Evolutionary conservation across 1,140 invertebrate species (phyloP).

Genomic region (Hetaerina americana): DNA sequence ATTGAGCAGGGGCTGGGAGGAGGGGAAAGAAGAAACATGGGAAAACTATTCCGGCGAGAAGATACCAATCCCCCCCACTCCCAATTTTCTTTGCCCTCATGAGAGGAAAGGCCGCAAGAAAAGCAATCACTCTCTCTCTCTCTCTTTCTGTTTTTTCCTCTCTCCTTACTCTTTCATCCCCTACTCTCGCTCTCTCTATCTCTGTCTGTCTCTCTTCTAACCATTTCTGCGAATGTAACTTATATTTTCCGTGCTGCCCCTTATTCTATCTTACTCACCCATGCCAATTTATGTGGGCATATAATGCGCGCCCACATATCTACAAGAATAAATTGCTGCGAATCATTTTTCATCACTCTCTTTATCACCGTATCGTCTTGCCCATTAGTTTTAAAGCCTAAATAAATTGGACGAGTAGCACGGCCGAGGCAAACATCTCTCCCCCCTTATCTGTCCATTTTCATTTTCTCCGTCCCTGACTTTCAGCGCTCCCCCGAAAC

Average conservation of each 20-base stretch:
- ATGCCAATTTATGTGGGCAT: no score
- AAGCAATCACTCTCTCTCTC: no score
- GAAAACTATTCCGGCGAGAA: not conserved
- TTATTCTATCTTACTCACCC: no score
- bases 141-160: no score
- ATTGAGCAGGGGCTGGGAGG: no score
- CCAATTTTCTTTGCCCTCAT: not conserved
- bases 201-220: not conserved
- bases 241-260: no score
- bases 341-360: not conserved
- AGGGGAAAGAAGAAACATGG: no score
- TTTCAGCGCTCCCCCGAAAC: not conserved
- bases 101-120: no score
- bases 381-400: not conserved
- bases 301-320: no score
- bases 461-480: not conserved
- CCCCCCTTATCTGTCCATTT: not conserved
- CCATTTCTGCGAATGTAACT: no score
- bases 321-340: not conserved
- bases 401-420: not conserved
- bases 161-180: not conserved
- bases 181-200: not conserved
- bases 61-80: not conserved
- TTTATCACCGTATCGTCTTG: not conserved
- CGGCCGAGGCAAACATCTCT: not conserved